Base-by-base conservation (phyloP, 2,797 vertebrate species). In the Catostomus latipinnis region DNA sequence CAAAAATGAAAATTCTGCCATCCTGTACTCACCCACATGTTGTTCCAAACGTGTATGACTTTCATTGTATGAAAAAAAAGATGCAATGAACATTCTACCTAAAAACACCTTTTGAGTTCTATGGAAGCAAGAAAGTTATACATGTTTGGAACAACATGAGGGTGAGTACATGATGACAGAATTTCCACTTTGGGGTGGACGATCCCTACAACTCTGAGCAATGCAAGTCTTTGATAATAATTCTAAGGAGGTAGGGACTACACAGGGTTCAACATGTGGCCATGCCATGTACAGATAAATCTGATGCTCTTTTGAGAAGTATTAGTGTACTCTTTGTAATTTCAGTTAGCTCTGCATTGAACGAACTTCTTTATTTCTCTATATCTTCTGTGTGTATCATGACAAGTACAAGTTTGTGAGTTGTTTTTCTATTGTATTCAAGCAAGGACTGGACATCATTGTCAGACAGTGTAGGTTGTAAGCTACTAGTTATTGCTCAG, bases 261-360 rank as follows among this genome's bases (percentile, higher is more conserved):
- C 61, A 79, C 81, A 71, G 60, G 71, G 81, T 79, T 80, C 67
- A 45, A 13, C 58, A 54, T 71, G 71, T 46, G 71, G 58, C 69
- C 76, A 71, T 10, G 57, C 49, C 60, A 71, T 81, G 74, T 77
- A 84, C 75, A 85, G 78, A 79, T 16, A 52, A 52, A 73, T 71
- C 52, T 22, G 13, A 78, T 76, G 50, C 67, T 78, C 14, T 78
- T 82, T 69, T 70, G 65, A 77, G 74, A 81, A 81, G 52, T 71
- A 68, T 85, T 71, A 56, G 63, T 85, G 83, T 76, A 80, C 70
- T 86, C 54, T 83, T 84, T 84, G 69, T 85, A 72, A 69, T 74
- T 86, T 83, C 58, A 46, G 58, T 78, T 81, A 48, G 50, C 53
- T 71, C 60, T 75, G 65, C 76, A 76, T 72, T 70, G 77, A 77